phyloP scores from a whole-genome alignment of 2,888 invertebrate species.

The Xestia rhomboidea region DNA sequence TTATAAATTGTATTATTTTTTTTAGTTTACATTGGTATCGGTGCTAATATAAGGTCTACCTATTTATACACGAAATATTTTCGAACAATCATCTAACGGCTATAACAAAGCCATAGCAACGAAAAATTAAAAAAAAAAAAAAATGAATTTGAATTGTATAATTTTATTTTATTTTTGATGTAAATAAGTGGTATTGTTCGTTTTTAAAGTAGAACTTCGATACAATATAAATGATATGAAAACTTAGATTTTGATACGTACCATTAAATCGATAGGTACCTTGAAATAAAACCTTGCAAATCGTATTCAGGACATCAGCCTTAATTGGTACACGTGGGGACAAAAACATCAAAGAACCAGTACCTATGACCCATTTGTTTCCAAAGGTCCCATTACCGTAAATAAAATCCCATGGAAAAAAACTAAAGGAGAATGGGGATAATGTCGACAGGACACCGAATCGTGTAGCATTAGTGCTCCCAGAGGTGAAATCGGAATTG shows the following conservation, averaged over 20 bases:
- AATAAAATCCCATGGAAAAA: constrained; percentile 51
- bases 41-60: too few species aligned
- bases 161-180: too few species aligned
- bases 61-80: too few species aligned
- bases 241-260: not conserved
- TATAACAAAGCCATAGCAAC: too few species aligned
- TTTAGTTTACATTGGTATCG: too few species aligned
- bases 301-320: not conserved
- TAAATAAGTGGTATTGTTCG: too few species aligned
- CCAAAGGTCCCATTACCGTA: constrained; percentile 33
- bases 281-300: too few species aligned
- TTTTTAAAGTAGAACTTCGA: too few species aligned
- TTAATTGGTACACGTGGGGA: not conserved
- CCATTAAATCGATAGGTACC: not conserved
- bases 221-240: not conserved
- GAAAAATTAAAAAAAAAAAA: too few species aligned
- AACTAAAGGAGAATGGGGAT: constrained; percentile 40
- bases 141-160: too few species aligned
- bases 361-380: constrained; percentile 1
- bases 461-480: constrained; percentile 61
- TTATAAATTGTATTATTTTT: not conserved
- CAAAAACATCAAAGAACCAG: constrained; percentile 25
- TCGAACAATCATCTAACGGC: too few species aligned
- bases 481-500: constrained; percentile 61
- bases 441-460: constrained; percentile 48